These are phyloP conservation scores for Oxystoma pomonae DNA, from an alignment of 2,888 invertebrate genomes.

Conservation along the genomic window DNA sequence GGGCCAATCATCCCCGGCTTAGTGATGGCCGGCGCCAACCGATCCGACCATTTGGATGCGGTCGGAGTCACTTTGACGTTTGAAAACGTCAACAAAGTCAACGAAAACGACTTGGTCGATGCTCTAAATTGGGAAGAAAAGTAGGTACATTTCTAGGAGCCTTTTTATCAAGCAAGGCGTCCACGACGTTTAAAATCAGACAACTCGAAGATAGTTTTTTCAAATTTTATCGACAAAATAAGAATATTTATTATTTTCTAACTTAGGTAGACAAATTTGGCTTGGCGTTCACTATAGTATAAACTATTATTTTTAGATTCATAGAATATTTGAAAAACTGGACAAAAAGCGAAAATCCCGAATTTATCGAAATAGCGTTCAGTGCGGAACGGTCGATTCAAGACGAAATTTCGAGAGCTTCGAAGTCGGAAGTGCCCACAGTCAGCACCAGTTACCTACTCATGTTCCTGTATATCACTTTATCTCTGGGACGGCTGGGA, in stretches of 20 bases:
- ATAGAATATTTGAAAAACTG: conserved; percentile 62
- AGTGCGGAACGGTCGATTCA: conserved; percentile 83
- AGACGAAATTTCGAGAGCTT: conserved; percentile 85
- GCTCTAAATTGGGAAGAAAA: conserved; percentile 72
- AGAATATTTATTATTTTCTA: too few species aligned
- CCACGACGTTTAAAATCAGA: too few species aligned
- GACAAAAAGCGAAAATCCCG: conserved; percentile 50
- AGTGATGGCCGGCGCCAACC: conserved; percentile 74
- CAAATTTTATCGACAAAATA: too few species aligned
- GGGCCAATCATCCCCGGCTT: conserved; percentile 85
- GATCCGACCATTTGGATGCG: conserved; percentile 53
- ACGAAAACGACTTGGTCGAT: conserved; percentile 55
- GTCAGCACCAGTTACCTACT: conserved; percentile 83
- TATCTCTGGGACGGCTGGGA: conserved; percentile 76
- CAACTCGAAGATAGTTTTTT: too few species aligned
- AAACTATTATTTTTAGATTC: conserved; percentile 49
- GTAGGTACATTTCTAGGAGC: conserved; percentile 34
- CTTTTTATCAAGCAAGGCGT: too few species aligned
- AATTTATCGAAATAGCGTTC: conserved; percentile 66
- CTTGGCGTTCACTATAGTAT: too few species aligned
- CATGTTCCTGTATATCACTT: conserved; percentile 89
- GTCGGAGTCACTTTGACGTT: conserved; percentile 73
- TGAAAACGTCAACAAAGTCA: conserved; percentile 66
- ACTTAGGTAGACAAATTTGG: too few species aligned
- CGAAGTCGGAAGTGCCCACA: conserved; percentile 80